phyloP scores from a whole-genome alignment of 2,113 vertebrate species.

The Gadus macrocephalus region DNA sequence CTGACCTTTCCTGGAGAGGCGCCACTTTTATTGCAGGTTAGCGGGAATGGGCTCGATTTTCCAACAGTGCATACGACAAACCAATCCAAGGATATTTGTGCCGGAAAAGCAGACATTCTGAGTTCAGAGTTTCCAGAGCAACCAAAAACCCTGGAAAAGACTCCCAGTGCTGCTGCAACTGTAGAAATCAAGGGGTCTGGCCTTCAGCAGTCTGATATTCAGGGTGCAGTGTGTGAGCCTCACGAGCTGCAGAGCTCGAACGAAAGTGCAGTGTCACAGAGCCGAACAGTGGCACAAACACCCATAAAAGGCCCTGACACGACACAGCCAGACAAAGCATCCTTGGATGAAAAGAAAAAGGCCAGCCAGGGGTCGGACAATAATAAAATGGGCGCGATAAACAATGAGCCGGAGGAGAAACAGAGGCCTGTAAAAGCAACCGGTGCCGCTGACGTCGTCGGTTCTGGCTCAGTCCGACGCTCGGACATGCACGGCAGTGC shows the following conservation, averaged over 20 bases:
- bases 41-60: constrained; percentile 26
- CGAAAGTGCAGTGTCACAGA: constrained; percentile 43
- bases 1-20: constrained; percentile 30
- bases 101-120: constrained; percentile 15
- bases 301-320: constrained; percentile 46
- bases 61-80: constrained; percentile 20
- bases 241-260: constrained; percentile 31
- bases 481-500: constrained; percentile 15
- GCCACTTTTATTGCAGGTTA: constrained; percentile 33
- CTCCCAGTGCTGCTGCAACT: constrained; percentile 8
- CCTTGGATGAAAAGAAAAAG: constrained; percentile 34
- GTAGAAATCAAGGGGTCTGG: constrained; percentile 27
- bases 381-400: constrained; percentile 21
- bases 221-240: constrained; percentile 29
- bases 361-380: constrained; percentile 27
- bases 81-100: constrained; percentile 28
- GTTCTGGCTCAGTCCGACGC: constrained; percentile 10
- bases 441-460: constrained; percentile 15
- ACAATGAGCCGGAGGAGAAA: constrained; percentile 31
- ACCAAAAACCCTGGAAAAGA: constrained; percentile 34
- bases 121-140: constrained; percentile 20
- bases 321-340: constrained; percentile 38
- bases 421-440: constrained; percentile 25
- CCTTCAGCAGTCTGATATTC: constrained; percentile 42
- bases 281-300: constrained; percentile 24